These are phyloP conservation scores for Ammospiza maritima DNA, from an alignment of 2,797 vertebrate genomes.

Conservation along the genomic window DNA sequence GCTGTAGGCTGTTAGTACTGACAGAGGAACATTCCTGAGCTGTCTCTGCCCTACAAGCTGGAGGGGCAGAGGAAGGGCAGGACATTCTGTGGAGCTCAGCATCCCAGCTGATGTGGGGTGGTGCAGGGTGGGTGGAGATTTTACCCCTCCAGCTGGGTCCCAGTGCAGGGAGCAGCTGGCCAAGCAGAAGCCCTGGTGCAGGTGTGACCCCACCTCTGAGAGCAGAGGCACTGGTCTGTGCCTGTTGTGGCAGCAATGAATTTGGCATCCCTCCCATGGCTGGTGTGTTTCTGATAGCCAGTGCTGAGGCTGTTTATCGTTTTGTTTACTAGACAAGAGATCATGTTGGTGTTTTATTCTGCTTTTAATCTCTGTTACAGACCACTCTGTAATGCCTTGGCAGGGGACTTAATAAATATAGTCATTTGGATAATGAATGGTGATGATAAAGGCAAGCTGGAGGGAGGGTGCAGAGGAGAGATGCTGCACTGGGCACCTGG, in stretches of 20 bases:
- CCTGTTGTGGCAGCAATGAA: not conserved
- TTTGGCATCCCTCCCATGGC: not conserved
- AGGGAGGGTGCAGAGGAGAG: not conserved
- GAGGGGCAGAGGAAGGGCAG: not conserved
- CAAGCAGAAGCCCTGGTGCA: not conserved
- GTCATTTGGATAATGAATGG: conserved; percentile 60
- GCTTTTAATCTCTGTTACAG: conserved; percentile 67
- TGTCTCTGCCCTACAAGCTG: not conserved
- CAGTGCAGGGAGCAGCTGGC: not conserved
- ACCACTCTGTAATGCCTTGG: conserved; percentile 44
- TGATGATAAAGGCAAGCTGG: conserved; percentile 9
- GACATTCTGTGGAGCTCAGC: not conserved
- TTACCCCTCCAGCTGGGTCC: not conserved
- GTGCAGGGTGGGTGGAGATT: not conserved
- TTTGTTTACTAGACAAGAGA: conserved; percentile 39
- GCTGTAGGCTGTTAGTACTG: not conserved
- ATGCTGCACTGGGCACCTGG: not conserved
- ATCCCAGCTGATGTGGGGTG: not conserved
- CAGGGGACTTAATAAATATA: conserved; percentile 65
- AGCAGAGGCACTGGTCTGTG: not conserved
- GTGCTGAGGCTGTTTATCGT: not conserved
- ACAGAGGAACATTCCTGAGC: not conserved
- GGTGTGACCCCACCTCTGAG: not conserved
- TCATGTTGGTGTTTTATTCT: conserved; percentile 10
- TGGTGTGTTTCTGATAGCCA: not conserved